These are phyloP conservation scores for Strigamia maritima DNA, from an alignment of 2,888 invertebrate genomes.

Conservation along the genomic window DNA sequence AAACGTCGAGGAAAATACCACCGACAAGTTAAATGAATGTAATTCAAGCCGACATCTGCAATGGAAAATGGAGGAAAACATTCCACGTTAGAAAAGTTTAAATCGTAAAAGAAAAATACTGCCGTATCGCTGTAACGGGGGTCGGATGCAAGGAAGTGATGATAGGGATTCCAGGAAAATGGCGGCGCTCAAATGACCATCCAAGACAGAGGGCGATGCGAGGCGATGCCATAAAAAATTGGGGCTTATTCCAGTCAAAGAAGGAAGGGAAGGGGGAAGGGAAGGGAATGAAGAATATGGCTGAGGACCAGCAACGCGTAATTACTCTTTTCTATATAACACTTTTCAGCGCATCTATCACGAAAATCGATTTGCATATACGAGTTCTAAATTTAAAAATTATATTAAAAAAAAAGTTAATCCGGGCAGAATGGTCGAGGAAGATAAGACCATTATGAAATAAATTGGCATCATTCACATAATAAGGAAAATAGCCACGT, in stretches of 20 bases:
- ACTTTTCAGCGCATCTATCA: conserved; percentile 1
- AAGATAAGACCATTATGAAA: conserved; percentile 1
- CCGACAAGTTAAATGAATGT: conserved; percentile 7
- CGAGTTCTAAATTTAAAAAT: background rate
- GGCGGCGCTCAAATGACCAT: conserved; percentile 30
- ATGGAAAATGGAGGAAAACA: background rate
- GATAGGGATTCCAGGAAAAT: conserved; percentile 28
- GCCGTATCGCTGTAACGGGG: background rate
- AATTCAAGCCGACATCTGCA: background rate
- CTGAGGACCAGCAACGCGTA: conserved; percentile 5
- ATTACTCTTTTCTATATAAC: background rate
- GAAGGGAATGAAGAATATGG: background rate
- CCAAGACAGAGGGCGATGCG: conserved; percentile 25
- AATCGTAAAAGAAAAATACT: background rate
- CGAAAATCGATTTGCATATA: conserved; percentile 10
- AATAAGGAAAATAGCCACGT: background rate
- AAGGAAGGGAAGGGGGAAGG: background rate
- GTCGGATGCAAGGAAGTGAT: conserved; percentile 21
- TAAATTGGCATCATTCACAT: background rate
- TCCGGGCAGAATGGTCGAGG: background rate
- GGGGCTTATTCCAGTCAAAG: conserved; percentile 18
- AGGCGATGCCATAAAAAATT: conserved; percentile 25
- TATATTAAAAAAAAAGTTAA: background rate
- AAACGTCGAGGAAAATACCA: background rate
- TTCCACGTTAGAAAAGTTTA: background rate